A percentile compares a stretch with the other conserved stretches of the same genome.
Evolutionary conservation across 2,888 invertebrate genomes (phyloP).

Genomic region (Pyralis farinalis): DNA sequence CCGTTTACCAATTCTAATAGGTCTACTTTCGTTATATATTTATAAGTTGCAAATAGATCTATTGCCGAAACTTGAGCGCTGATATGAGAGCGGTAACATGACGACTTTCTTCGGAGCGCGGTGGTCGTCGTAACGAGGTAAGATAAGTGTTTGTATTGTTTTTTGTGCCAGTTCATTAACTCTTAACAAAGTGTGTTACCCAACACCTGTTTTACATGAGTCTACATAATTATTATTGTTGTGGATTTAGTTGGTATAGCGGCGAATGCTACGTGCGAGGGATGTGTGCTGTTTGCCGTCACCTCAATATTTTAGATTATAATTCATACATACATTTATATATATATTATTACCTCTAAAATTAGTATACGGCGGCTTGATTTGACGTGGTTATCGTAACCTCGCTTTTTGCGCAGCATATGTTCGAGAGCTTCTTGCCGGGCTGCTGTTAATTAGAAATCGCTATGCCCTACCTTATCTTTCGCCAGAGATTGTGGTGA

Average conservation of each 20-base stretch:
- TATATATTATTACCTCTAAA: too few relatives aligned
- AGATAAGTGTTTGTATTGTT: constrained; percentile 44
- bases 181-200: constrained; percentile 28
- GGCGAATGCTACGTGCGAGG: neutral
- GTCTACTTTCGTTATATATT: neutral
- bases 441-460: too few relatives aligned
- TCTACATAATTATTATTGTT: constrained; percentile 13
- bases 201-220: constrained; percentile 22
- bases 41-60: too few relatives aligned
- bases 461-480: too few relatives aligned
- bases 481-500: too few relatives aligned
- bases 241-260: constrained; percentile 9
- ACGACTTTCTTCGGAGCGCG: constrained; percentile 26
- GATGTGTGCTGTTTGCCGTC: too few relatives aligned
- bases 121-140: constrained; percentile 37
- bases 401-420: too few relatives aligned
- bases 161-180: constrained; percentile 41
- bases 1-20: neutral
- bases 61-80: constrained; percentile 20
- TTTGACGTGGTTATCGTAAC: too few relatives aligned
- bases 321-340: too few relatives aligned
- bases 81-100: constrained; percentile 30
- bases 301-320: too few relatives aligned
- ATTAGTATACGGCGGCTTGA: too few relatives aligned
- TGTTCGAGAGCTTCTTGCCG: too few relatives aligned